A percentile compares a stretch with the other conserved stretches of the same genome.
phyloP scores from a whole-genome alignment of 1,140 invertebrate genomes.

The Lordiphosa clarofinis region DNA sequence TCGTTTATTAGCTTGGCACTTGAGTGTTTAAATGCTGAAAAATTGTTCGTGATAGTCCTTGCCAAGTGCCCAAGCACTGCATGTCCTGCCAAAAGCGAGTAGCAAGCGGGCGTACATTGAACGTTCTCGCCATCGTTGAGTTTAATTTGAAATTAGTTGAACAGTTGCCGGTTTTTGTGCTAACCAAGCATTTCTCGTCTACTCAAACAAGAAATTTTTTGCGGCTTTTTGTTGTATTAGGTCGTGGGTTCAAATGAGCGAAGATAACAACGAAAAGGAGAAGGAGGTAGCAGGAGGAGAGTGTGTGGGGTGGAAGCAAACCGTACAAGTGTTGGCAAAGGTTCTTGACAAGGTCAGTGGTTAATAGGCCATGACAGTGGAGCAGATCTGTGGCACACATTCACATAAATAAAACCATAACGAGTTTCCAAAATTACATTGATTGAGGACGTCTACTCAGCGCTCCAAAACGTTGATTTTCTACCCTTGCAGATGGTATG shows the following conservation, averaged over 20 bases:
- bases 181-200: constrained; percentile 45
- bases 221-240: constrained; percentile 26
- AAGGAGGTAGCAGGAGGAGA: background rate
- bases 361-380: background rate
- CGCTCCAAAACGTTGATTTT: no score
- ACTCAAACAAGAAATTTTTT: constrained; percentile 23
- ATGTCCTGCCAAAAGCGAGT: constrained; percentile 5
- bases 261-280: constrained; percentile 7
- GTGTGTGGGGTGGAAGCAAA: background rate
- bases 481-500: no score
- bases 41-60: constrained; percentile 66
- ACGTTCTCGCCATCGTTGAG: constrained; percentile 49
- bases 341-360: constrained; percentile 16
- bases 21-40: constrained; percentile 71
- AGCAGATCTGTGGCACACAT: no score
- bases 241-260: constrained; percentile 24
- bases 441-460: no score
- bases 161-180: constrained; percentile 58
- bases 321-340: background rate
- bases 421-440: no score
- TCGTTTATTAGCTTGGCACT: constrained; percentile 70
- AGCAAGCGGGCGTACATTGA: constrained; percentile 8
- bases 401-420: no score
- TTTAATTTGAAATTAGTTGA: constrained; percentile 70
- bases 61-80: constrained; percentile 27